Conservation (phyloP, 2,113 vertebrate genomes). For the Sarotherodon lohbergeri region DNA sequence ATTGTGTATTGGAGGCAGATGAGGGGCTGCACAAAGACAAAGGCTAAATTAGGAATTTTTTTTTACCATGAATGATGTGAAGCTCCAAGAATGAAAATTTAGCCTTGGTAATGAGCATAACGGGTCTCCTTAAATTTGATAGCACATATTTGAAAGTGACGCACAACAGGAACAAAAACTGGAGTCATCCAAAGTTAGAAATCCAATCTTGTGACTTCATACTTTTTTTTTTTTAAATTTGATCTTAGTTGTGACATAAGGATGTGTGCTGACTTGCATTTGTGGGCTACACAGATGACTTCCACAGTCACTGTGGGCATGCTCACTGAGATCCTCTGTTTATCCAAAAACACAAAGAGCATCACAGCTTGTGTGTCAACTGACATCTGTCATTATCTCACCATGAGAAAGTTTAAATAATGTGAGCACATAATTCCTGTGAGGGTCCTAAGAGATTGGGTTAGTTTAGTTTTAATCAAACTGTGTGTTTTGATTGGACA, state of each 20-base stretch:
- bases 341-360: neutral
- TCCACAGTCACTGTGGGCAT: neutral
- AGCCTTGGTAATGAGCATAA: neutral
- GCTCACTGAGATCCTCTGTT: neutral
- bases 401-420: neutral
- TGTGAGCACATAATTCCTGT: neutral
- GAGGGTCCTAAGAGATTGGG: neutral
- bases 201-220: neutral
- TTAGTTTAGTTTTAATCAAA: neutral
- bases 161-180: neutral
- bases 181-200: neutral
- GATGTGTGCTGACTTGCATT: neutral
- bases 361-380: neutral
- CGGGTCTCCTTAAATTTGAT: neutral
- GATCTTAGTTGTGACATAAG: neutral
- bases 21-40: neutral
- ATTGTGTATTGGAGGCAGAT: neutral
- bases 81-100: neutral
- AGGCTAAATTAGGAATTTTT: neutral
- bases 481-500: conserved; percentile 1
- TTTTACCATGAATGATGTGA: neutral
- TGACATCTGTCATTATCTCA: neutral
- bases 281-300: neutral
- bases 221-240: accelerated
- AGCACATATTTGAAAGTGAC: neutral